Base-by-base conservation (phyloP, 2,113 vertebrate species). In the Brachionichthys hirsutus region DNA sequence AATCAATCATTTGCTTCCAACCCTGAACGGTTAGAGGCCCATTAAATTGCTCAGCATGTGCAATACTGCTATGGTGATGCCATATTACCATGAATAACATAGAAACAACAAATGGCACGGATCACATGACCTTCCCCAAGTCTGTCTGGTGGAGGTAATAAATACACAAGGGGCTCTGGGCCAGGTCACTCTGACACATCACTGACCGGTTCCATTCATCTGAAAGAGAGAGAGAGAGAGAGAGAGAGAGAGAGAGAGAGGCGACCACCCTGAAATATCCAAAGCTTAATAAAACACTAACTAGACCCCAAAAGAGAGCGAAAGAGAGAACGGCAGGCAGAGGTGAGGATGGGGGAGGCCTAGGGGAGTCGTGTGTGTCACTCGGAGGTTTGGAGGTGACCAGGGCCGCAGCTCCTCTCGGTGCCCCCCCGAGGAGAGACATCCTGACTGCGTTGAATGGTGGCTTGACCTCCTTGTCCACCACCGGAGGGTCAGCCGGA, bases 381-480 rank as follows among this genome's bases (percentile, higher is more conserved):
- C 24, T 30, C 12, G 11, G 34, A 9, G 53, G 16, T 65, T 15
- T 22, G 11, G 9, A 17, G 3, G 12, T 40, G 30, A 9, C 11
- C 51, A n/a, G 58, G 41, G 35, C 20, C 16, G 40, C 13, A 20
- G 4, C 9, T 65, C 30, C 8, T 44, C 51, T 63, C 34, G 34
- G 34, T 35, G 34, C n/a, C n/a, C n/a, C 56, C 70, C 73, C 3
- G 5, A 67, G 62, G 61, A 77, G 59, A 74, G 45, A 65, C 47
- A 66, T 60, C 59, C 43, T 61, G n/a, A n/a, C n/a, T n/a, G n/a
- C n/a, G n/a, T n/a, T n/a, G n/a, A n/a, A n/a, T n/a, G n/a, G n/a
- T n/a, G n/a, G n/a, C n/a, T n/a, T n/a, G 62, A 80, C 78, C 64
- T 80, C 64, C 34, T 57, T 67, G 75, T 83, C 69, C 49, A 82